Evolutionary conservation across 2,113 vertebrate species (phyloP).

Genomic region (Xyliphius kryptos): DNA sequence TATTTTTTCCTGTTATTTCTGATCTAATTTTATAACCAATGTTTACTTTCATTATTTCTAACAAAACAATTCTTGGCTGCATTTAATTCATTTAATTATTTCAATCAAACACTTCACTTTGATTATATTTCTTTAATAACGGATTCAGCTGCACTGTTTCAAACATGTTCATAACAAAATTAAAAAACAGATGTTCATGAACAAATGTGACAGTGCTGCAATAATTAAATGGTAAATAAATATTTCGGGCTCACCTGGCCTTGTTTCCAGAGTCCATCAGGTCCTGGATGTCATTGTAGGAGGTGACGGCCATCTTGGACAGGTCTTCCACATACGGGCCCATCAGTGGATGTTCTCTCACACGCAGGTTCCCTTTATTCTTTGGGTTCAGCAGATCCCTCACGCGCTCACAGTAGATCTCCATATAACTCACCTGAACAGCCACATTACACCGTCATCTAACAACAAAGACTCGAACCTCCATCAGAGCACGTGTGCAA

Average conservation of each 20-base stretch:
- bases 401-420: constrained; percentile 95
- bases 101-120: too few relatives aligned
- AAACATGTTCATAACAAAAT: too few relatives aligned
- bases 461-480: background rate
- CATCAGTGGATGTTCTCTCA: constrained; percentile 91
- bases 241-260: constrained; percentile 71
- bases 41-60: too few relatives aligned
- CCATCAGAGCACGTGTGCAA: background rate
- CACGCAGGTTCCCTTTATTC: constrained; percentile 93
- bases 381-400: constrained; percentile 95
- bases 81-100: too few relatives aligned
- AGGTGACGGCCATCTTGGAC: constrained; percentile 93
- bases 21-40: too few relatives aligned
- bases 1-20: too few relatives aligned
- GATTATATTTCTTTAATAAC: too few relatives aligned
- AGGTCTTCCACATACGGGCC: constrained; percentile 94
- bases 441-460: background rate
- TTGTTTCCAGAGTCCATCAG: constrained; percentile 99
- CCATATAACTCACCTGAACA: constrained; percentile 94
- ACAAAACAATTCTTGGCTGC: too few relatives aligned
- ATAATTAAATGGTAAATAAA: too few relatives aligned
- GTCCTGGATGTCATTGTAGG: constrained; percentile 94
- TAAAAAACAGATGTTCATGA: too few relatives aligned
- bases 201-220: too few relatives aligned
- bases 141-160: too few relatives aligned